Conservation (phyloP, 2,113 vertebrate genomes). For the Prolemur simus region DNA sequence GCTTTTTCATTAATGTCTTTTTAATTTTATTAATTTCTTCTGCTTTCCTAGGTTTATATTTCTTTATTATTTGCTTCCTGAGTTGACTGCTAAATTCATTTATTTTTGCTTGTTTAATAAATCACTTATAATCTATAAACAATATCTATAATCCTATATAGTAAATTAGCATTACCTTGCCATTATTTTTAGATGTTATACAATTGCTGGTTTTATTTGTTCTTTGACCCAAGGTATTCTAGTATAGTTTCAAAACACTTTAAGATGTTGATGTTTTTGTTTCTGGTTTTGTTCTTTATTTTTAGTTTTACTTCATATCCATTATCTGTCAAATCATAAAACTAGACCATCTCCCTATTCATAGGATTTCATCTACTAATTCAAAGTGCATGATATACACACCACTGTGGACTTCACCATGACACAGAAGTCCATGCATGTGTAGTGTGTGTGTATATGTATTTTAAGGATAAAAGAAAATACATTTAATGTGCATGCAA, state of each 20-base stretch:
- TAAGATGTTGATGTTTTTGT: neutral
- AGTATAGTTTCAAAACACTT: neutral
- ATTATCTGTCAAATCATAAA: neutral
- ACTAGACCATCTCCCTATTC: neutral
- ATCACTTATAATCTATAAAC: neutral
- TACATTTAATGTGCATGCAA: neutral
- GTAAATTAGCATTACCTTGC: neutral
- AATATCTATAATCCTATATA: neutral
- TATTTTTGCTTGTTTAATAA: constrained; percentile 29
- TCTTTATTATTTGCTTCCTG: neutral
- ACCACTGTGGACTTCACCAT: neutral
- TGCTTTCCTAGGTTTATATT: constrained; percentile 26
- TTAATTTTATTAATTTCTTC: constrained; percentile 5
- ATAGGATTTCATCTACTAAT: neutral
- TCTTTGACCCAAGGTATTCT: neutral
- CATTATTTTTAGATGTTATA: neutral
- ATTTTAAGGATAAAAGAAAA: constrained; percentile 21
- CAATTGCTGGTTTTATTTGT: neutral
- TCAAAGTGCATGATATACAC: neutral
- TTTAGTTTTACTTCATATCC: neutral
- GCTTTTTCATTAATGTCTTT: neutral
- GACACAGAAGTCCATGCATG: neutral
- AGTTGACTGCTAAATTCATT: neutral
- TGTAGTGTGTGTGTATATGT: neutral
- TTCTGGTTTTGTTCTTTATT: neutral